A percentile compares a stretch with the other conserved stretches of the same genome.
These are phyloP conservation scores for Tenebrosternarchus preto DNA, from an alignment of 2,113 vertebrate genomes.

Conservation along the genomic window DNA sequence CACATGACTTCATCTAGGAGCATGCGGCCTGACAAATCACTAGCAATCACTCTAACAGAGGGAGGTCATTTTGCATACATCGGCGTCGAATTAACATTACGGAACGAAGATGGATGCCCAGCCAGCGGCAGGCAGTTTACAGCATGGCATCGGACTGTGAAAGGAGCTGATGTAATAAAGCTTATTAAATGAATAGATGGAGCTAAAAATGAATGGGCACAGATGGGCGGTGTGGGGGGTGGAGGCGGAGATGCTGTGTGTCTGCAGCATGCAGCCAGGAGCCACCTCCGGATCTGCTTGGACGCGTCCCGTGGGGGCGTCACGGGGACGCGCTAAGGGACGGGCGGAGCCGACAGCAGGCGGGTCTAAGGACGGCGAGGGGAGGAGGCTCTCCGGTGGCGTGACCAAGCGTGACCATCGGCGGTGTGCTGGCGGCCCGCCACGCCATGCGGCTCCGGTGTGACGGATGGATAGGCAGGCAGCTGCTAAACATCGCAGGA, in stretches of 20 bases:
- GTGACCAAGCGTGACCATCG: conserved; percentile 38
- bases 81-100: conserved; percentile 46
- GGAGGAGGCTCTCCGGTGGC: not conserved
- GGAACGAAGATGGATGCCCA: conserved; percentile 52
- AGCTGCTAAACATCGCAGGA: conserved; percentile 71
- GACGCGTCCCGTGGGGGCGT: not conserved
- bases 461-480: conserved; percentile 72
- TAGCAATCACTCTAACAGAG: conserved; percentile 49
- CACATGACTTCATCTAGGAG: conserved; percentile 38
- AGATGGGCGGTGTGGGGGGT: conserved; percentile 27
- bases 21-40: conserved; percentile 46
- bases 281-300: conserved; percentile 1
- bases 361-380: conserved; percentile 1
- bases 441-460: not conserved
- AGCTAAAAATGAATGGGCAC: conserved; percentile 49
- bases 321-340: too few species aligned
- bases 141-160: conserved; percentile 26
- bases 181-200: conserved; percentile 47
- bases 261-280: conserved; percentile 28
- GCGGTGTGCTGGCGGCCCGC: conserved; percentile 40
- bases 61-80: conserved; percentile 54
- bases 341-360: not conserved
- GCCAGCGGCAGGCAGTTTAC: conserved; percentile 34
- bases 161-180: conserved; percentile 36
- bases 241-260: conserved; percentile 12